Evolutionary conservation across 2,888 invertebrate genomes (phyloP), one percentile per base, ranked within the genome.

Genomic region (Epiblema foenella): DNA sequence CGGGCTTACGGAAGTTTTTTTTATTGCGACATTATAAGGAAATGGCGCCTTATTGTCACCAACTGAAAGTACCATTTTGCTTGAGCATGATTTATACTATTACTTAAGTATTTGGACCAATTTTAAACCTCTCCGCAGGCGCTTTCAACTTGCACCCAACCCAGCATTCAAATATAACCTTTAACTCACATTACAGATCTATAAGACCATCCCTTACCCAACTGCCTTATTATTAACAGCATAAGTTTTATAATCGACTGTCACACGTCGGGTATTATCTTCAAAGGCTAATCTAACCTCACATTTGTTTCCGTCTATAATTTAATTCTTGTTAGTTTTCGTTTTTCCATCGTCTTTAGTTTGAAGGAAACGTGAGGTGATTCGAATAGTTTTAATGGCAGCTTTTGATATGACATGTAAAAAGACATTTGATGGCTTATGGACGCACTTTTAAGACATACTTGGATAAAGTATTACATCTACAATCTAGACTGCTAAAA

Each of bases 91-190:
- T n/a, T n/a, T n/a, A n/a, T n/a, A n/a, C n/a, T n/a, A n/a, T n/a
- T n/a, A n/a, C n/a, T n/a, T n/a, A n/a, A n/a, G n/a, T 24, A 24
- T 24, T 24, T 24, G 24, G 3, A 10, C 51, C 10, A 2, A 18
- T 51, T 20, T 12, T 20, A 11, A 18, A 18, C 5, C 4, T 52
- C 12, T 7, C 63, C 18, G 33, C 20, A 4, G 15, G 12, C 37
- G 12, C 18, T 24, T 42, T 12, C 11, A 11, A 3, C 65, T 42
- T 68, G 54, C 18, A 20, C 60, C 24, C 18, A 8, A 10, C 29
- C 68, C 42, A 10, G 17, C 54, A 60, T 68, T 62, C 60, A 62
- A 68, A 68, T 68, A 68, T 62, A 68, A 54, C 68, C 68, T 62
- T 68, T 68, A 49, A 57, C 60, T 68, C 54, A 54, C 68, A 62